Evolutionary conservation across 1,140 invertebrate species (phyloP), one percentile per base, ranked within the genome.

Genomic region (Radopholus similis): DNA sequence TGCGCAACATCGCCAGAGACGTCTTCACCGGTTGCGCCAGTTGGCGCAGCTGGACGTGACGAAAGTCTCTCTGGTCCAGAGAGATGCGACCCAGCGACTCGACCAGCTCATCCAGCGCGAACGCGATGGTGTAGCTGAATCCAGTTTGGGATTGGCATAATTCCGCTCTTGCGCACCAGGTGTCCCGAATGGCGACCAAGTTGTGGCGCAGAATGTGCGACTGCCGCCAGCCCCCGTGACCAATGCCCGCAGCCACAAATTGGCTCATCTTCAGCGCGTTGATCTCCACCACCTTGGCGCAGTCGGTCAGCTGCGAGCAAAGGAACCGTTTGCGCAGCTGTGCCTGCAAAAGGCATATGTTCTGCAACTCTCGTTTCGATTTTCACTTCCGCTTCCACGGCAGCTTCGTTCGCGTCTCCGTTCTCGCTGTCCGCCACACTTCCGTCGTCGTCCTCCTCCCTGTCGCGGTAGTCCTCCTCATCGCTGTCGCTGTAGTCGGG

Each of bases 221-320:
- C 23, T 71, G 69, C 28, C 69, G 30, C 69, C 69, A 71, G 11
- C 57, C 66, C 1, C 47, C 26, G 38, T 42, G 28, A 15, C 55
- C 66, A 13, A 51, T 18, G 34, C 64, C 53, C 18, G 64, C 64
- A 28, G 66, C 44, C 1, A 62, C 57, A 28, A 68, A 71, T 47
- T 71, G 69, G 9, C 47, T 23, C 71, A 68, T 73, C 42, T 72
- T 70, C 15, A 68, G 30, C 4, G 66, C 60, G 64, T 71, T 63
- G 15, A 75, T 72, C 35, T 73, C 71, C 51, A 73, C 59, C 5
- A 63, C 60, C 54, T 73, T 73, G 8, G 55, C 71, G 38, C 70
- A 69, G 23, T 73, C 71, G 11, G 73, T 73, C 54, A 73, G 44
- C 30, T 73, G 71, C 4, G 72, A 34, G 37, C 72, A 64, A 21